A percentile compares a stretch with the other conserved stretches of the same genome.
phyloP scores from a whole-genome alignment of 2,888 invertebrate species.

The Drosophila meridionalis region DNA sequence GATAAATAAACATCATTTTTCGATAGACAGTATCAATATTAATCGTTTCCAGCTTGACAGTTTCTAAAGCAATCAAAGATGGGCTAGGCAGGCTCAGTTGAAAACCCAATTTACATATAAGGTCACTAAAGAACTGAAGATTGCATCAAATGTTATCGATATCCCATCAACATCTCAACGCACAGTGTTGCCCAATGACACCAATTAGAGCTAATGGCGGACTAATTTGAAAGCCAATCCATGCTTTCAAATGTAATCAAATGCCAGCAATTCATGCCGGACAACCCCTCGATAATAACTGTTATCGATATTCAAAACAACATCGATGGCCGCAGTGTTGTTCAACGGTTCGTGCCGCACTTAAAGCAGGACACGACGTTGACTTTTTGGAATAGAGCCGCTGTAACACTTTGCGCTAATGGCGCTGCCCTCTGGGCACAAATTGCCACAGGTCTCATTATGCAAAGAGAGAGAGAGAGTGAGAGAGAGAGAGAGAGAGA shows the following conservation, averaged over 20 bases:
- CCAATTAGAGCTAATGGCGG: not conserved
- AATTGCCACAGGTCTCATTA: constrained; percentile 74
- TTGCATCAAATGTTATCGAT: not conserved
- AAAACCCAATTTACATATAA: too few species aligned
- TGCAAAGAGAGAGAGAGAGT: constrained; percentile 55
- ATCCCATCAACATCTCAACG: not conserved
- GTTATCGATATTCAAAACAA: constrained; percentile 17
- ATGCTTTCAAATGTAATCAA: not conserved
- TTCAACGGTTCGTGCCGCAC: not conserved
- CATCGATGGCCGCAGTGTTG: constrained; percentile 16
- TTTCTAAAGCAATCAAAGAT: too few species aligned
- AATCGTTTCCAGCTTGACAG: too few species aligned
- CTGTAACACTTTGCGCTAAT: constrained; percentile 60
- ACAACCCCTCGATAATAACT: not conserved
- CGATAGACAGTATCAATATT: too few species aligned
- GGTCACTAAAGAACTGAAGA: too few species aligned
- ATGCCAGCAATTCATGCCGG: not conserved
- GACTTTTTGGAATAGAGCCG: constrained; percentile 2
- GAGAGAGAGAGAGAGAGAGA: not conserved
- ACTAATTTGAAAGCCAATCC: not conserved
- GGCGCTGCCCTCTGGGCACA: constrained; percentile 50
- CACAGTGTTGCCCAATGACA: not conserved
- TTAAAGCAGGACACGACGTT: constrained; percentile 5
- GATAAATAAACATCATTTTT: not conserved
- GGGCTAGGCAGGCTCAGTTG: too few species aligned